Conservation (phyloP, 2,888 invertebrate genomes). For the Nebria salina region DNA sequence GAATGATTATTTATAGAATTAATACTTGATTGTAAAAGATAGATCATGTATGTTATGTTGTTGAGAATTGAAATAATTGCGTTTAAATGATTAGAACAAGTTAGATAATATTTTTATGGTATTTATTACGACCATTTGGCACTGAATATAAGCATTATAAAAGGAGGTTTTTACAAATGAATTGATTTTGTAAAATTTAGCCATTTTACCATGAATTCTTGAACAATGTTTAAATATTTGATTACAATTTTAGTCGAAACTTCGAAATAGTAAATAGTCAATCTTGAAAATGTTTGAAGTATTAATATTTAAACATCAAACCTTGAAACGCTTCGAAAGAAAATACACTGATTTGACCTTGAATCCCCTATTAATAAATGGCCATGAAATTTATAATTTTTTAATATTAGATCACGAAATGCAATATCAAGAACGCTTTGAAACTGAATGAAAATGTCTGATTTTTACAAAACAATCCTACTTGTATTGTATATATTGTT, state of each 20-base stretch:
- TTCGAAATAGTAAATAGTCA: too few relatives aligned
- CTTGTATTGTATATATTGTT: neutral
- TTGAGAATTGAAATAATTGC: neutral
- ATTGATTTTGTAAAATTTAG: neutral
- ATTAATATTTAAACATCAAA: too few relatives aligned
- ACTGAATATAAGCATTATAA: constrained; percentile 8
- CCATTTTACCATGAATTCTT: neutral
- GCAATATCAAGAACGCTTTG: neutral
- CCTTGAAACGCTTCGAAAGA: too few relatives aligned
- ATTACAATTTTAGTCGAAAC: too few relatives aligned
- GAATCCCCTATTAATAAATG: neutral
- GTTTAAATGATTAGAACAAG: neutral
- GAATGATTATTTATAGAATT: neutral
- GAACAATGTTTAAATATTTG: too few relatives aligned
- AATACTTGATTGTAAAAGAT: neutral
- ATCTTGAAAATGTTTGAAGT: too few relatives aligned
- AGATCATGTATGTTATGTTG: too few relatives aligned
- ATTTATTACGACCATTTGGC: neutral
- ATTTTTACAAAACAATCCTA: neutral
- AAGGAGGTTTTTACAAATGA: neutral
- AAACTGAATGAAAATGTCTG: neutral
- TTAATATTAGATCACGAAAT: neutral
- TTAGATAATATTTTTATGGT: neutral
- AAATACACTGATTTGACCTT: neutral
- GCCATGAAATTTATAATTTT: neutral